Evolutionary conservation across 2,797 vertebrate species (phyloP).

Genomic region (Molothrus ater): DNA sequence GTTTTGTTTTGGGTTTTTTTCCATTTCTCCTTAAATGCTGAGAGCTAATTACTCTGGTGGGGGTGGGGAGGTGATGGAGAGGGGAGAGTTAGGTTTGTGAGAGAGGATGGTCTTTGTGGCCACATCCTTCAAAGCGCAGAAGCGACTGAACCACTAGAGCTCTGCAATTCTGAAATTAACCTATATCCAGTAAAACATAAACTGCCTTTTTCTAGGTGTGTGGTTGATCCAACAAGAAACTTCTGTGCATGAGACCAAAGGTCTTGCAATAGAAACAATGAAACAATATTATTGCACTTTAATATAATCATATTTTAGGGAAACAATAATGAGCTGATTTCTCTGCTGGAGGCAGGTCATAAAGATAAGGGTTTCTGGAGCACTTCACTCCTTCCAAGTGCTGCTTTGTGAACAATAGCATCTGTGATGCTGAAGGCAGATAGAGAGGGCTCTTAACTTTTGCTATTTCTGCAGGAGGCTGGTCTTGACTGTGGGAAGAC

Average conservation of each 20-base stretch:
- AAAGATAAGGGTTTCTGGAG: slow-evolving; percentile 38
- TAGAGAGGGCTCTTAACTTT: background rate
- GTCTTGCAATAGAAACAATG: background rate
- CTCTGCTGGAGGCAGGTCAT: background rate
- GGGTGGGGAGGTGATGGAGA: background rate
- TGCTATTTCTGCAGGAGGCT: slow-evolving; percentile 3
- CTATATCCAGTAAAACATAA: accelerated
- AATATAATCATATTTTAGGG: background rate
- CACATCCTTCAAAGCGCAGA: background rate
- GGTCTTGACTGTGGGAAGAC: background rate
- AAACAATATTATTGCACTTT: background rate
- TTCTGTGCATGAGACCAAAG: background rate
- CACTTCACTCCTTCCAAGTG: background rate
- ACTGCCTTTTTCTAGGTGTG: background rate
- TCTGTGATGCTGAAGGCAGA: slow-evolving; percentile 1
- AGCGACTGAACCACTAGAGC: background rate
- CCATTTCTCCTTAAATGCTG: background rate
- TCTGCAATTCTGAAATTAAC: background rate
- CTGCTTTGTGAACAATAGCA: background rate
- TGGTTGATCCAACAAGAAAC: background rate
- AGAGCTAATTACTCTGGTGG: background rate
- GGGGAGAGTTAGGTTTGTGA: background rate
- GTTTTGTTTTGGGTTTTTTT: background rate
- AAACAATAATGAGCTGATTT: background rate
- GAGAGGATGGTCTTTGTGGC: background rate